Evolutionary conservation across 2,797 vertebrate species (phyloP).

Genomic region (Adelosebastes latens): DNA sequence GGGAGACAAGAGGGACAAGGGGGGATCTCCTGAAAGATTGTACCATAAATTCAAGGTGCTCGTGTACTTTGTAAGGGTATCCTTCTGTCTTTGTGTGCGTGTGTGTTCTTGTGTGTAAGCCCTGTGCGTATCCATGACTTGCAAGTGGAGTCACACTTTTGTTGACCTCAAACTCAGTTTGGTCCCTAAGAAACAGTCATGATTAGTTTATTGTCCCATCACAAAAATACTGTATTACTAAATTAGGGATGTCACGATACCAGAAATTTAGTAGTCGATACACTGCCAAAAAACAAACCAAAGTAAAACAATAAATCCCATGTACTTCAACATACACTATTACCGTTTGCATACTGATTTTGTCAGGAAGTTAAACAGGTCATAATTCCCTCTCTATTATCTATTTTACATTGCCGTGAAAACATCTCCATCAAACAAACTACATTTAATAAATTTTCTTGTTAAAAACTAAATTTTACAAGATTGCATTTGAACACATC

Average conservation of each 20-base stretch:
- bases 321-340: too few relatives aligned
- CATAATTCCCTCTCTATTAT: too few relatives aligned
- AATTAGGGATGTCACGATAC: background rate
- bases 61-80: slow-evolving; percentile 10
- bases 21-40: slow-evolving; percentile 20
- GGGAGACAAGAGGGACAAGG: slow-evolving; percentile 24
- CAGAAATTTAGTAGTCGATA: too few relatives aligned
- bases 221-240: background rate
- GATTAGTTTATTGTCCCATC: slow-evolving; percentile 11
- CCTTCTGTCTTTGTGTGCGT: background rate
- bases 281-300: too few relatives aligned
- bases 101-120: background rate
- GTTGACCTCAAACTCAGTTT: slow-evolving; percentile 3
- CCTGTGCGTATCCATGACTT: background rate
- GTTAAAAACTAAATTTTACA: too few relatives aligned
- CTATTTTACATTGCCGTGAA: too few relatives aligned
- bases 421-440: too few relatives aligned
- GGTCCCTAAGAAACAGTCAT: slow-evolving; percentile 8
- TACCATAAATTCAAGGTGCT: slow-evolving; percentile 14
- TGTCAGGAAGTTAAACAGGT: too few relatives aligned
- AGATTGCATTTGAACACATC: too few relatives aligned
- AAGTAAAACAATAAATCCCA: too few relatives aligned
- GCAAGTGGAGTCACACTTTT: background rate
- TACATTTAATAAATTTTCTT: too few relatives aligned
- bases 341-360: too few relatives aligned